phyloP scores from a whole-genome alignment of 1,140 invertebrate species.

The Drosophila grimshawi region DNA sequence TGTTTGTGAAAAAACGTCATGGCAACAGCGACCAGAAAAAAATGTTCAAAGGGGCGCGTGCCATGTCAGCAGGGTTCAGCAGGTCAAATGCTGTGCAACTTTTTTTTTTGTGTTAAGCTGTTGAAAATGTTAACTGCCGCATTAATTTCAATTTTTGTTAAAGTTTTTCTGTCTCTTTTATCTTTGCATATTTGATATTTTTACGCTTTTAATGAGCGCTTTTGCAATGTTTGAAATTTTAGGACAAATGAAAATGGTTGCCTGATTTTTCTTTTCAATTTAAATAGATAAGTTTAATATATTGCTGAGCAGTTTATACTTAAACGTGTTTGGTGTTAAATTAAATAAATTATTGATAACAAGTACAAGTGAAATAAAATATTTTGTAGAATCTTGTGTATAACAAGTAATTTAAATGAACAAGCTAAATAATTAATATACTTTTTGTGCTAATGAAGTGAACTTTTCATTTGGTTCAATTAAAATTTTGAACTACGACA shows the following conservation, averaged over 20 bases:
- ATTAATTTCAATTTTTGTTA: constrained; percentile 46
- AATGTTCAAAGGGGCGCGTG: constrained; percentile 27
- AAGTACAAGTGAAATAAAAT: too few species aligned
- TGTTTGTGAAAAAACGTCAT: constrained; percentile 48
- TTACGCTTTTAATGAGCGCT: constrained; percentile 12
- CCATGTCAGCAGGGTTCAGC: constrained; percentile 55
- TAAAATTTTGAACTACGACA: neutral
- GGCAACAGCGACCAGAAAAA: constrained; percentile 46
- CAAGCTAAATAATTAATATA: constrained; percentile 16
- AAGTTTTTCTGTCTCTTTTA: constrained; percentile 8
- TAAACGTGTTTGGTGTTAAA: too few species aligned
- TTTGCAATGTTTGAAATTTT: constrained; percentile 22
- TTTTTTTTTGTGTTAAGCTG: constrained; percentile 13
- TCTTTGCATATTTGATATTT: constrained; percentile 3
- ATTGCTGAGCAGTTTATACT: neutral
- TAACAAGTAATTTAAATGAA: too few species aligned
- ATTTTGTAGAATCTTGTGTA: too few species aligned
- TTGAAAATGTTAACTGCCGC: constrained; percentile 33
- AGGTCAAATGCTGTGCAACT: constrained; percentile 40
- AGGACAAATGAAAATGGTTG: neutral
- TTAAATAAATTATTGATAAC: too few species aligned
- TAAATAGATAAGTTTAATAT: neutral
- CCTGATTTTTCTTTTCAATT: neutral
- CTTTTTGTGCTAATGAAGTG: constrained; percentile 10
- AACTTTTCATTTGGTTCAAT: constrained; percentile 13